Evolutionary conservation across 2,797 vertebrate genomes (phyloP).

Genomic region (Cynodonichthys magdalenae): DNA sequence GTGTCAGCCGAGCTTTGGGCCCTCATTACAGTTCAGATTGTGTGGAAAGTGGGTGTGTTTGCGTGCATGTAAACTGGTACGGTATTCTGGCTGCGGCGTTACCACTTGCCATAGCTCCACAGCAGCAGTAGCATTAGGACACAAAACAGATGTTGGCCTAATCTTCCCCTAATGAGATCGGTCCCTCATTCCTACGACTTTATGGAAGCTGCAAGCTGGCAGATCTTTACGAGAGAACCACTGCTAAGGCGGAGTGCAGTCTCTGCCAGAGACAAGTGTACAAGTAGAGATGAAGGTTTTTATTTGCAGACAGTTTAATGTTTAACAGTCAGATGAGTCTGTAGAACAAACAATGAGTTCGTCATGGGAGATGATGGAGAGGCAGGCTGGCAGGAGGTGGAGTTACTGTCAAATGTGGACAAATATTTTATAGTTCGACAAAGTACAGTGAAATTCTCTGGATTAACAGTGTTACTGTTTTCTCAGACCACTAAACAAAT

Average conservation of each 20-base stretch:
- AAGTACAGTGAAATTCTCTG: constrained; percentile 54
- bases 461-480: constrained; percentile 45
- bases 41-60: constrained; percentile 57
- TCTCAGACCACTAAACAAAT: constrained; percentile 45
- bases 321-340: constrained; percentile 10
- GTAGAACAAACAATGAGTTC: background rate
- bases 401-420: background rate
- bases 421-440: constrained; percentile 13
- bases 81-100: constrained; percentile 48
- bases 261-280: constrained; percentile 35
- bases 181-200: constrained; percentile 77
- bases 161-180: constrained; percentile 84
- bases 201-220: constrained; percentile 74
- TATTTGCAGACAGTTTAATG: constrained; percentile 13
- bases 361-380: background rate
- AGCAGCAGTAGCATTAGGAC: constrained; percentile 62
- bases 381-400: constrained; percentile 9
- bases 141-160: constrained; percentile 83
- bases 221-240: constrained; percentile 52
- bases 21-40: constrained; percentile 63
- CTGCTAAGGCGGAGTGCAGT: constrained; percentile 30
- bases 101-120: constrained; percentile 47
- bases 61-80: constrained; percentile 50
- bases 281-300: constrained; percentile 23
- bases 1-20: constrained; percentile 64